Conservation (phyloP, 2,888 invertebrate genomes). For the Caenorhabditis angaria region DNA sequence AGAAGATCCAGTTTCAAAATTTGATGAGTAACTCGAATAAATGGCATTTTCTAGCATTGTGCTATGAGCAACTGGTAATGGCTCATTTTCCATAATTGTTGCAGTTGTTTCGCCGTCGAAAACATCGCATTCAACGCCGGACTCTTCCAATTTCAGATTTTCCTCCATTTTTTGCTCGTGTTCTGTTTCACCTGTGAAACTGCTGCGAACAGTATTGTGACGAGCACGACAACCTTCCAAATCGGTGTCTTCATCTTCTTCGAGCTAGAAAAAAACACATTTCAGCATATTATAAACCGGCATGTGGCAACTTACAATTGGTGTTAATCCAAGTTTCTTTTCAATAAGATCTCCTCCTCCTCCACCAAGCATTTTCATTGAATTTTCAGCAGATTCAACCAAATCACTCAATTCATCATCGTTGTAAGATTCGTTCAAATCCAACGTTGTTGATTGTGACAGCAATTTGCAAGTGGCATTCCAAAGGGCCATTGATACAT, state of each 20-base stretch:
- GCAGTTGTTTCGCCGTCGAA: slow-evolving; percentile 21
- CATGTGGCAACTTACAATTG: neutral
- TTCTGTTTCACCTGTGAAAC: slow-evolving; percentile 20
- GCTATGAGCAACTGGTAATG: slow-evolving; percentile 11
- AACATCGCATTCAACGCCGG: neutral
- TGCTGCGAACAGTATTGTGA: slow-evolving; percentile 33
- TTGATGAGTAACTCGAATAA: neutral
- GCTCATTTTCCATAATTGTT: slow-evolving; percentile 14
- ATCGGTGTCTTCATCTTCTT: slow-evolving; percentile 27
- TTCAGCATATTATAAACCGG: neutral
- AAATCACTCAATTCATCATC: slow-evolving; percentile 26
- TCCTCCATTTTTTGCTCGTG: neutral
- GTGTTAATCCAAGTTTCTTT: slow-evolving; percentile 7
- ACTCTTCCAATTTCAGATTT: neutral
- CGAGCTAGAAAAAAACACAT: neutral
- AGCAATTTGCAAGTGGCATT: slow-evolving; percentile 32
- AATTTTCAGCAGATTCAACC: slow-evolving; percentile 24
- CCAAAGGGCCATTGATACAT: slow-evolving; percentile 55
- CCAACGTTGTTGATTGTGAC: slow-evolving; percentile 23
- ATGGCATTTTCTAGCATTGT: neutral
- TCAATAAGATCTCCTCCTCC: neutral
- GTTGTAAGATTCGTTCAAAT: slow-evolving; percentile 27
- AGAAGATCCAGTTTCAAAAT: neutral
- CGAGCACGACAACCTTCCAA: slow-evolving; percentile 31
- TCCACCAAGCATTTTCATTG: neutral